A percentile compares a stretch with the other conserved stretches of the same genome.
phyloP scores from a whole-genome alignment of 2,888 invertebrate species.

The Branchipolynoe longqiensis region DNA sequence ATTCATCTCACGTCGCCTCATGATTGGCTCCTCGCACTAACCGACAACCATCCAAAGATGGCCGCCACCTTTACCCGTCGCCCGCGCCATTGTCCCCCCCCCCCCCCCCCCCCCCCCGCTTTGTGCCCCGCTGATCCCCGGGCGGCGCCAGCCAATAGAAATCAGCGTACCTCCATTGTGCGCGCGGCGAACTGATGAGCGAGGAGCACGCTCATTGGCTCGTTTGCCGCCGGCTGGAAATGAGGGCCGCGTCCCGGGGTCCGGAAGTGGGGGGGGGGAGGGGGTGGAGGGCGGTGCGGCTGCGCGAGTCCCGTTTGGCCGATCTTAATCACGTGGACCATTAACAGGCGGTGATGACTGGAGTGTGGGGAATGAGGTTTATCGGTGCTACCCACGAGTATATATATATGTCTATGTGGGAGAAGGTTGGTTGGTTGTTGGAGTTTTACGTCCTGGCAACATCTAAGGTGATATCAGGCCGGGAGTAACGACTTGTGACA shows the following conservation, averaged over 20 bases:
- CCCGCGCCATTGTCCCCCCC: constrained; percentile 16
- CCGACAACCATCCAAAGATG: constrained; percentile 18
- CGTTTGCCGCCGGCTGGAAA: constrained; percentile 27
- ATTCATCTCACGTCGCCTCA: not conserved
- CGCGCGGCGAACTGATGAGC: constrained; percentile 14
- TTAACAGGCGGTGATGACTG: no score
- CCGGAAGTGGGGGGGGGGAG: not conserved
- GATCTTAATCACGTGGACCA: no score
- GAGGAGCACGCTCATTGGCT: constrained; percentile 28
- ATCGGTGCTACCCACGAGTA: no score
- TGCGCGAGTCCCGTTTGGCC: no score
- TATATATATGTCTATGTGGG: no score
- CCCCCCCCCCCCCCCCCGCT: not conserved
- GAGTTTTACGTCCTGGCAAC: no score
- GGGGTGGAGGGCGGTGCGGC: no score
- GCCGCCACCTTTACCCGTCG: no score
- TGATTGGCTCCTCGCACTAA: constrained; percentile 15
- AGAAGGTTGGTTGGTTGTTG: no score
- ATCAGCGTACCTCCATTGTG: constrained; percentile 42
- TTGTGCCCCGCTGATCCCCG: constrained; percentile 19
- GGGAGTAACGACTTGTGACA: no score
- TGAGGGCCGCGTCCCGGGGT: constrained; percentile 19
- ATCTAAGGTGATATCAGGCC: no score
- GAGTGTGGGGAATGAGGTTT: no score
- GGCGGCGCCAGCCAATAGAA: constrained; percentile 22